These are phyloP conservation scores for Anas acuta DNA, from an alignment of 2,797 vertebrate species.

Conservation along the genomic window DNA sequence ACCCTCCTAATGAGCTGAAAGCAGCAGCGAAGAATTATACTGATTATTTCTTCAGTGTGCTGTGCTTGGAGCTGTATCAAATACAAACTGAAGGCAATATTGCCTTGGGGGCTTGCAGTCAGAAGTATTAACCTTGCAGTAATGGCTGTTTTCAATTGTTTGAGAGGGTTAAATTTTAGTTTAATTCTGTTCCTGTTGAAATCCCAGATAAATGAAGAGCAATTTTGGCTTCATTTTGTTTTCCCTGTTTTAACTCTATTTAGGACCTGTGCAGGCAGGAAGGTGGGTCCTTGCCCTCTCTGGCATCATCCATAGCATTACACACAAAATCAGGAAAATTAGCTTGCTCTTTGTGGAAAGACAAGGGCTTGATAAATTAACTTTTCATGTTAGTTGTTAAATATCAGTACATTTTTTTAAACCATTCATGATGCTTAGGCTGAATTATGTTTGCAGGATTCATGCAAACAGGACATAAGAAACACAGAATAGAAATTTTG, in stretches of 20 bases:
- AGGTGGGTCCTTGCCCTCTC: background rate
- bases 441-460: background rate
- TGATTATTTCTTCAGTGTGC: conserved; percentile 13
- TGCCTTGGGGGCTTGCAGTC: background rate
- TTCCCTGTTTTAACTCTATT: background rate
- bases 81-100: background rate
- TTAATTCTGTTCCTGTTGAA: background rate
- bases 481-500: background rate
- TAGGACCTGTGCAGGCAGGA: background rate
- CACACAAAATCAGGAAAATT: background rate
- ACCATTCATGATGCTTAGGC: fast-evolving
- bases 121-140: background rate
- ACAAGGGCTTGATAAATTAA: background rate
- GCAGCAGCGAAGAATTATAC: background rate
- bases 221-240: background rate
- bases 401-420: background rate
- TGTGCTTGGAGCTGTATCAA: background rate
- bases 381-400: background rate
- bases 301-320: background rate
- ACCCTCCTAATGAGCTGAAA: background rate
- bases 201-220: background rate
- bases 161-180: background rate
- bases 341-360: background rate
- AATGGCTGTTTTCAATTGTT: background rate
- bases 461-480: background rate